These are phyloP conservation scores for Dryadula phaetusa DNA, from an alignment of 2,888 invertebrate species.

Conservation along the genomic window DNA sequence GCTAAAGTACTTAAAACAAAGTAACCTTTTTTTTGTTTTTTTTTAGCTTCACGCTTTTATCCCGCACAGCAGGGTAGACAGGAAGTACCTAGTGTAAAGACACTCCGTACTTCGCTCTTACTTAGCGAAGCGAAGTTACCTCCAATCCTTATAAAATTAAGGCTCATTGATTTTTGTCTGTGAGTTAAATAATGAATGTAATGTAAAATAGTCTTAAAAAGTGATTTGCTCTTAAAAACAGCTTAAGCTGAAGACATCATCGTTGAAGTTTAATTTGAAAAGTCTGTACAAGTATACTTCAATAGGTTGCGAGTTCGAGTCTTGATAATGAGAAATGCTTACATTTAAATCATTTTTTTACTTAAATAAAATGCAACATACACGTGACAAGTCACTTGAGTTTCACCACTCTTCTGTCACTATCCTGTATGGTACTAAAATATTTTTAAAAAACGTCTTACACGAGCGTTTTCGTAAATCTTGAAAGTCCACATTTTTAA, in stretches of 20 bases:
- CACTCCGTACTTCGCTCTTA: no score
- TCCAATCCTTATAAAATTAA: neutral
- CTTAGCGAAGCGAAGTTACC: no score
- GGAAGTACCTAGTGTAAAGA: no score
- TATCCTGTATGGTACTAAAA: neutral
- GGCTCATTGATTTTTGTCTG: neutral
- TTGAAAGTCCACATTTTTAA: conserved; percentile 1
- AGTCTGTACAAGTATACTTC: no score
- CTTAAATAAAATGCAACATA: no score
- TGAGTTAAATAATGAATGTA: neutral
- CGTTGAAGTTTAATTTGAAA: no score
- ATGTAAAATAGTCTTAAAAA: neutral
- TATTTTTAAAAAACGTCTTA: neutral
- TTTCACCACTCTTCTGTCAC: neutral
- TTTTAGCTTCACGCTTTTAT: no score
- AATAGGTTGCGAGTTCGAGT: neutral
- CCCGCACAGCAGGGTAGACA: no score
- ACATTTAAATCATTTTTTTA: no score
- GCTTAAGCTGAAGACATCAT: neutral
- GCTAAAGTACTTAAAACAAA: neutral
- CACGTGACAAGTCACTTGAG: no score
- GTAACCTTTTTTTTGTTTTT: no score
- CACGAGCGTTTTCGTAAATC: neutral
- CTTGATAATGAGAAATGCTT: neutral
- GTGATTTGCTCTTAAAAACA: neutral